Percentiles rank a stretch among this genome's conserved stretches.
Evolutionary conservation across 1,140 invertebrate genomes (phyloP).

Genomic region (Rhopalosiphum maidis): DNA sequence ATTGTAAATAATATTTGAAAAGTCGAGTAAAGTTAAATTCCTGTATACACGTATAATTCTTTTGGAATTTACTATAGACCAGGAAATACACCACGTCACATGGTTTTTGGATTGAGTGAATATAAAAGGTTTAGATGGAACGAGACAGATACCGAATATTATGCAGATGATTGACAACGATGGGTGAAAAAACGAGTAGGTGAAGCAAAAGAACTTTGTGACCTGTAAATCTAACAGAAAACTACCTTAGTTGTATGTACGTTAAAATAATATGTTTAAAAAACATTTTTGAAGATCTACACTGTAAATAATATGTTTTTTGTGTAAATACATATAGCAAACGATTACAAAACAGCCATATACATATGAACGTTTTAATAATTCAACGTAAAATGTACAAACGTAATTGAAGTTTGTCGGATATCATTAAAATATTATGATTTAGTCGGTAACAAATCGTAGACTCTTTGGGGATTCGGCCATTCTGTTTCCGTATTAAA

Average conservation of each 20-base stretch:
- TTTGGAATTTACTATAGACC: background rate
- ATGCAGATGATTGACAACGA: background rate
- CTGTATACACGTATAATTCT: background rate
- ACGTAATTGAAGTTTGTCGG: background rate
- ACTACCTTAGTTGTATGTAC: background rate
- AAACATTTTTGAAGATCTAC: background rate
- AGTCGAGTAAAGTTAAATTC: background rate
- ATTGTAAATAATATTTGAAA: background rate
- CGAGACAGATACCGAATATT: background rate
- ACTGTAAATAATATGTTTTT: background rate
- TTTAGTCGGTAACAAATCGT: background rate
- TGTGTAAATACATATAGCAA: background rate
- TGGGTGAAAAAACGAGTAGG: background rate
- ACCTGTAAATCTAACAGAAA: background rate
- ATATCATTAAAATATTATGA: constrained; percentile 3
- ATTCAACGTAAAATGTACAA: background rate
- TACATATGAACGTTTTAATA: background rate
- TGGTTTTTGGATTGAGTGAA: background rate
- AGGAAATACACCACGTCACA: no score
- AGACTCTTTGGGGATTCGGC: background rate
- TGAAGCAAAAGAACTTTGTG: background rate
- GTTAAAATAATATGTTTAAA: background rate
- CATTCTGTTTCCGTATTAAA: background rate
- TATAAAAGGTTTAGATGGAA: background rate
- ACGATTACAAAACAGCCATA: background rate